phyloP scores from a whole-genome alignment of 2,113 vertebrate species.

The Baryphthengus martii region DNA sequence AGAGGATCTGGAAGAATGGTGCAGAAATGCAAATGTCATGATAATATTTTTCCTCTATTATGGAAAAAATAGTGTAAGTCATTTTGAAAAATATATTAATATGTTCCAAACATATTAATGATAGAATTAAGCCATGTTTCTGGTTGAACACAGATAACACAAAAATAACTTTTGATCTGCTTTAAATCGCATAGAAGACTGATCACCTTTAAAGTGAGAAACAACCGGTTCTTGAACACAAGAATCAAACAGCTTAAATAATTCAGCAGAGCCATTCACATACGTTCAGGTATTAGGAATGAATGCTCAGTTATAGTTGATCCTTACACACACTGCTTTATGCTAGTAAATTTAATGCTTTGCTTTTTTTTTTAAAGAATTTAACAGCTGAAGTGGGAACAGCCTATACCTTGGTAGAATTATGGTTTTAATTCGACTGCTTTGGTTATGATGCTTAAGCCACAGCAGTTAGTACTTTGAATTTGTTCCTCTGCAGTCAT shows the following conservation, averaged over 20 bases:
- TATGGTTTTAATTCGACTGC: not conserved
- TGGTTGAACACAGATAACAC: not conserved
- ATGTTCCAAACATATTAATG: not conserved
- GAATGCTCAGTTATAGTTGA: not conserved
- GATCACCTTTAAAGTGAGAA: constrained; percentile 3
- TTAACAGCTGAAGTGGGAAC: not conserved
- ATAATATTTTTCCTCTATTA: not conserved
- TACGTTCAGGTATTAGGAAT: not conserved
- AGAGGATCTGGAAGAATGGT: not conserved
- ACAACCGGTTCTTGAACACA: not conserved
- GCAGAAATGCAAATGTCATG: not conserved
- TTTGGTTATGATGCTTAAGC: not conserved
- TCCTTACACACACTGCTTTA: not conserved
- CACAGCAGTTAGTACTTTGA: not conserved
- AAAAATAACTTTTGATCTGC: not conserved
- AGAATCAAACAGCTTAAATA: not conserved
- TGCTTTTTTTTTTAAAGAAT: not conserved
- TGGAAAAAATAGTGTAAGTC: not conserved
- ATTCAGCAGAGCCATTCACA: constrained; percentile 10
- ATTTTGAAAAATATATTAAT: not conserved
- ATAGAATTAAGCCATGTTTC: not conserved
- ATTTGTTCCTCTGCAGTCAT: not conserved
- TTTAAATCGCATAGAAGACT: not conserved
- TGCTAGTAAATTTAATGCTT: not conserved
- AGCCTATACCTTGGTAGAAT: not conserved